Evolutionary conservation across 2,888 invertebrate genomes (phyloP), one percentile per base, ranked within the genome.

Genomic region (Balanococcus diminutus): DNA sequence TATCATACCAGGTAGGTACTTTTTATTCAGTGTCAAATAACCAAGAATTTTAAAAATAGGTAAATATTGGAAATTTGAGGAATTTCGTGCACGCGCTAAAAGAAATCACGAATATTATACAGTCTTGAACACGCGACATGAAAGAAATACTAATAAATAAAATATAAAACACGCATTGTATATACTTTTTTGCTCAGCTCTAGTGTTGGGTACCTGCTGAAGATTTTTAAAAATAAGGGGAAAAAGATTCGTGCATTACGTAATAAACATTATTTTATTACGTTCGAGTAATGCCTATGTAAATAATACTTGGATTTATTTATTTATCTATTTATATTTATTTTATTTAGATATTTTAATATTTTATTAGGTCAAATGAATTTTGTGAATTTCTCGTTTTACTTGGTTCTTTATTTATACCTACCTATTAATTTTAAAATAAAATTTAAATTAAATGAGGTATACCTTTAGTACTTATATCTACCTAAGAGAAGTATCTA

Each of bases 101-200:
- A 67, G 67, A 67, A 67, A 67, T 67, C 67, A 67, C 67, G 67
- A 67, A 67, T 67, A 67, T 67, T 67, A 67, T 67, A 67, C 16
- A 28, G 56, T 67, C 28, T 67, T 28, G 28, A 67, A 16, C 67
- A 67, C 67, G 67, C 67, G 25, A 67, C 67, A 67, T 28, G 6
- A 67, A 67, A 67, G 67, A 67, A 67, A 67, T 67, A 67, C 67
- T 67, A 67, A 67, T 67, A 67, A 67, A 67, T 67, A 67, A 67
- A 67, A 67, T 67, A 67, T 67, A 67, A 67, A 67, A 28, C 67
- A 67, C 67, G 67, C 67, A 67, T 67, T 67, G 67, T 67, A 67
- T 67, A 56, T 28, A 67, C 28, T 31, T 67, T 67, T 67, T 67
- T 67, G 61, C 25, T 61, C n/a, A 19, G 46, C 19, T 56, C 6